A percentile compares a stretch with the other conserved stretches of the same genome.
These are phyloP conservation scores for Furnarius figulus DNA, from an alignment of 2,113 vertebrate species.

Conservation along the genomic window DNA sequence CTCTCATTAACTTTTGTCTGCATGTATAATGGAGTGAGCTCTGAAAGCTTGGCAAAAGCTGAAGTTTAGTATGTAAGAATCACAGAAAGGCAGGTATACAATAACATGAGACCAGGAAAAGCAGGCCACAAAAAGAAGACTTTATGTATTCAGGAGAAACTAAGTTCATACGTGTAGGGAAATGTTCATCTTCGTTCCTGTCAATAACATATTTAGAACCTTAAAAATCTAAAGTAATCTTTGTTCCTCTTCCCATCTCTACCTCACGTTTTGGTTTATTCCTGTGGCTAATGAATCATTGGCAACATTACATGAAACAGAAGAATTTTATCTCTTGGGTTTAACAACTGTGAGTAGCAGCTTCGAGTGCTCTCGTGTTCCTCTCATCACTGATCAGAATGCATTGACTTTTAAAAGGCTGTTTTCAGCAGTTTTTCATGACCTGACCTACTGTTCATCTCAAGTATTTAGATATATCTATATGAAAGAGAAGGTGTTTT, in stretches of 20 bases:
- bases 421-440: constrained; percentile 22
- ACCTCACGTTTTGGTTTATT: not conserved
- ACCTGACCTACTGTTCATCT: constrained; percentile 30
- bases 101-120: not conserved
- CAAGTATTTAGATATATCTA: not conserved
- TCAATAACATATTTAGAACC: not conserved
- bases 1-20: not conserved
- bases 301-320: not conserved
- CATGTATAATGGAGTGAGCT: not conserved
- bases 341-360: constrained; percentile 1
- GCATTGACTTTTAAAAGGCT: not conserved
- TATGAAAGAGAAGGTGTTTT: constrained; percentile 34
- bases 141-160: not conserved
- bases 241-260: not conserved
- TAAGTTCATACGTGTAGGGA: not conserved
- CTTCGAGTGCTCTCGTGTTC: not conserved
- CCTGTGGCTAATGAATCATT: not conserved
- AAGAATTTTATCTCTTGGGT: not conserved
- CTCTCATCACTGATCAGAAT: constrained; percentile 21
- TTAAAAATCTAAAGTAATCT: not conserved
- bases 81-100: not conserved
- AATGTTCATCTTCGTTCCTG: not conserved
- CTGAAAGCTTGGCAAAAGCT: not conserved
- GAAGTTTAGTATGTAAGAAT: not conserved
- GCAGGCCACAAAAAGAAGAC: not conserved